Evolutionary conservation across 1,140 invertebrate genomes (phyloP).

Genomic region (Apolygus lucorum): DNA sequence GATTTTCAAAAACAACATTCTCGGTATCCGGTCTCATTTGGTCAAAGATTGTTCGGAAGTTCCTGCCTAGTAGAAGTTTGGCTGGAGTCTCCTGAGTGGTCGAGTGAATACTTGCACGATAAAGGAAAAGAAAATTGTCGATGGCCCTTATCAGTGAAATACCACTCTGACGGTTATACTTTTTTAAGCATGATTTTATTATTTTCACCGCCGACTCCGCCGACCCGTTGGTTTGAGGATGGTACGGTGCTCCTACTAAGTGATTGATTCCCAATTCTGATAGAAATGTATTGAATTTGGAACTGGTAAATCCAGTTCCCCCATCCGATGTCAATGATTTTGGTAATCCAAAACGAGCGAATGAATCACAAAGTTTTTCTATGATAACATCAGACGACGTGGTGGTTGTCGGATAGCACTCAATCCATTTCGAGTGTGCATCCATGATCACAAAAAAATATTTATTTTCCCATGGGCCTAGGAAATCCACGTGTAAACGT

Average conservation of each 20-base stretch:
- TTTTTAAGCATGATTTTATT: neutral
- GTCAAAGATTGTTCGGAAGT: neutral
- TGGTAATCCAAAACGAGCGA: neutral
- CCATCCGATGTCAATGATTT: neutral
- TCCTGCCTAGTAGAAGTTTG: neutral
- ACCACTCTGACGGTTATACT: no score
- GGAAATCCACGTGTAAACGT: neutral
- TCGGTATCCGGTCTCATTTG: no score
- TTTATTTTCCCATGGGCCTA: neutral
- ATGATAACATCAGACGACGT: neutral
- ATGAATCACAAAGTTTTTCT: neutral
- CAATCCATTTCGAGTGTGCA: no score
- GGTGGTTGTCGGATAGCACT: neutral
- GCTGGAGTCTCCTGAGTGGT: neutral
- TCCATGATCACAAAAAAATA: neutral
- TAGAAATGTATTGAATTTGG: neutral
- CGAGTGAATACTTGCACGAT: neutral
- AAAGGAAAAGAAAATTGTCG: neutral
- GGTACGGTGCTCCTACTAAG: neutral
- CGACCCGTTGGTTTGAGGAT: neutral
- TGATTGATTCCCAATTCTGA: neutral
- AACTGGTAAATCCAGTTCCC: neutral
- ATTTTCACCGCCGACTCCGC: neutral
- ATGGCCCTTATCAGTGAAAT: neutral
- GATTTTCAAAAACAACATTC: no score